Evolutionary conservation across 2,888 invertebrate genomes (phyloP).

Genomic region (Diploptera punctata): DNA sequence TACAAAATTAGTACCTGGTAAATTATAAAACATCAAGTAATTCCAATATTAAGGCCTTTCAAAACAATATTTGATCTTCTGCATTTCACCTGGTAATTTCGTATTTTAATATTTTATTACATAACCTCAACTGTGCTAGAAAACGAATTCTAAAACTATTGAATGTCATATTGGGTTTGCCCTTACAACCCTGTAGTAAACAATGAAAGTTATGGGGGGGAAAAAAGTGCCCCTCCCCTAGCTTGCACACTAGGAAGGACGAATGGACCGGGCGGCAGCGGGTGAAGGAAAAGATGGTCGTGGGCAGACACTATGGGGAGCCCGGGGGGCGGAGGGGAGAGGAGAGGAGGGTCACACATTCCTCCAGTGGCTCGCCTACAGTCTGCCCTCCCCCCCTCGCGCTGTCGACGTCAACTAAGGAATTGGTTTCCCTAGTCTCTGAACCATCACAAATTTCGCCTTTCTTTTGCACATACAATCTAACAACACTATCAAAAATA

Average conservation of each 20-base stretch:
- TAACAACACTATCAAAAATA: no score
- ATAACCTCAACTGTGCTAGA: no score
- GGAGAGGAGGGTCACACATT: constrained; percentile 38
- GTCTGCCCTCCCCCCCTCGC: background rate
- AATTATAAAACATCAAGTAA: no score
- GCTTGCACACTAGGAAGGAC: constrained; percentile 20
- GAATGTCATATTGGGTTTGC: no score
- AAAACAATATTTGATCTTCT: no score
- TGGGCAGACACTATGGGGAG: constrained; percentile 21
- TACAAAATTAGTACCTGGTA: no score
- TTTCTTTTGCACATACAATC: constrained; percentile 6
- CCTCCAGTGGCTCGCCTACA: constrained; percentile 38
- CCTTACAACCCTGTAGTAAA: no score
- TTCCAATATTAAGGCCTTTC: no score
- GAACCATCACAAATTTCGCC: constrained; percentile 9
- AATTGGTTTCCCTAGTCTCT: constrained; percentile 20
- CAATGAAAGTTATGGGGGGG: no score
- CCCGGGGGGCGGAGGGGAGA: constrained; percentile 32
- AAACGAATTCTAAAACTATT: no score
- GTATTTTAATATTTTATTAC: no score
- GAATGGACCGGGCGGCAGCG: constrained; percentile 8
- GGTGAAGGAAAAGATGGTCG: constrained; percentile 1
- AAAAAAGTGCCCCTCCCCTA: background rate
- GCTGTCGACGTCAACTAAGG: background rate
- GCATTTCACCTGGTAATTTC: no score